A percentile compares a stretch with the other conserved stretches of the same genome.
Evolutionary conservation across 2,888 invertebrate genomes (phyloP).

Genomic region (Chrysodeixis includens): DNA sequence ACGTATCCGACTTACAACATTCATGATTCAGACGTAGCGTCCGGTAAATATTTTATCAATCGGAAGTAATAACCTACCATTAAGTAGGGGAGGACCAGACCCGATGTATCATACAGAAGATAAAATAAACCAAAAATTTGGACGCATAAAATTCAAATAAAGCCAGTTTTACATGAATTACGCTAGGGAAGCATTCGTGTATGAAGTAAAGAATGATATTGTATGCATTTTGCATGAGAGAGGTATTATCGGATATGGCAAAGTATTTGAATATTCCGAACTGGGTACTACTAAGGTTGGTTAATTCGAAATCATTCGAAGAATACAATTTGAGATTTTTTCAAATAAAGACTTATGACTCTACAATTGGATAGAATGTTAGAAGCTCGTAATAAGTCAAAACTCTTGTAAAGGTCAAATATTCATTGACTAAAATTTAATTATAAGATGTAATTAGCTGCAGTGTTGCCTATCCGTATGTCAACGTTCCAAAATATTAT

Average conservation of each 20-base stretch:
- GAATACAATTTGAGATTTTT: constrained; percentile 11
- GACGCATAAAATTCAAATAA: constrained; percentile 86
- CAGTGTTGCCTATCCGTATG: too few species aligned
- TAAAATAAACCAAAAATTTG: constrained; percentile 74
- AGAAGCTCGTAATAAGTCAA: too few species aligned
- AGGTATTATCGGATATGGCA: constrained; percentile 85
- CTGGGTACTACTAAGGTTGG: constrained; percentile 60
- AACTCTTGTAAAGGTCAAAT: too few species aligned
- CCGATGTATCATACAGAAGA: constrained; percentile 43
- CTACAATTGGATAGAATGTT: too few species aligned
- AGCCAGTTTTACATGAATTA: constrained; percentile 87
- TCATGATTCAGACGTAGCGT: neutral
- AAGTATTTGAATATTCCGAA: constrained; percentile 86
- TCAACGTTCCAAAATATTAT: too few species aligned
- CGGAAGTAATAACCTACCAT: constrained; percentile 26
- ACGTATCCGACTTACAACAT: too few species aligned
- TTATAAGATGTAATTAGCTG: too few species aligned
- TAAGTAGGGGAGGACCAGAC: constrained; percentile 33
- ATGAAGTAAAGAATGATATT: constrained; percentile 87
- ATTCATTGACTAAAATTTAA: too few species aligned
- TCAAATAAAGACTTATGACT: too few species aligned
- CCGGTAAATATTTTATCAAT: constrained; percentile 3
- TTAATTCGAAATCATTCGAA: constrained; percentile 53
- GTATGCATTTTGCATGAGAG: constrained; percentile 88
- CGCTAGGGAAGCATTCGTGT: constrained; percentile 79